These are phyloP conservation scores for Nemopilema nomurai DNA, from an alignment of 30 jellyfish, hydroid and myxozoan genomes.

Conservation along the genomic window DNA sequence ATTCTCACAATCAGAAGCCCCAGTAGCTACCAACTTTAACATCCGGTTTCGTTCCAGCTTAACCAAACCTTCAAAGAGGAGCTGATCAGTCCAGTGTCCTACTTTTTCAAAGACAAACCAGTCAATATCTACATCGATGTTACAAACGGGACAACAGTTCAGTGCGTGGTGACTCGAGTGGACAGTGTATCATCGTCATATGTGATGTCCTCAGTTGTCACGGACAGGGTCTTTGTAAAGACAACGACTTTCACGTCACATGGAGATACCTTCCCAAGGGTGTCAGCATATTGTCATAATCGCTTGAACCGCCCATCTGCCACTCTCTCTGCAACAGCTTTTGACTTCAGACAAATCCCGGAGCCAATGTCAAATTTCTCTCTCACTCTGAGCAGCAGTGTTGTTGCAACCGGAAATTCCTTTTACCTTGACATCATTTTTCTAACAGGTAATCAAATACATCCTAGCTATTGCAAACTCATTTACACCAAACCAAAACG, in stretches of 20 bases:
- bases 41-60: neutral
- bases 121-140: constrained; percentile 21
- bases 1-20: no score
- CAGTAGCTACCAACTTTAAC: neutral
- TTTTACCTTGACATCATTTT: neutral
- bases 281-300: constrained; percentile 19
- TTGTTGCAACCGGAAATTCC: constrained; percentile 4
- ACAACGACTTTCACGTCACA: constrained; percentile 30
- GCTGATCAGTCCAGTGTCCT: constrained; percentile 34
- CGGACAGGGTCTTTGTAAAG: constrained; percentile 2
- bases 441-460: constrained; percentile 13
- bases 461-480: no score
- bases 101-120: constrained; percentile 46
- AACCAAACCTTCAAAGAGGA: constrained; percentile 48
- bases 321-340: neutral
- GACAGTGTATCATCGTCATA: neutral
- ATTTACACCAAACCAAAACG: no score
- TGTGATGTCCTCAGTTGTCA: constrained; percentile 2
- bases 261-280: constrained; percentile 30
- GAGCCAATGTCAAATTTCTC: constrained; percentile 53
- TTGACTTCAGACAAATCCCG: constrained; percentile 50
- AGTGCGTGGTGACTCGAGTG: neutral
- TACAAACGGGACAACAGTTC: constrained; percentile 34
- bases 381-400: constrained; percentile 13
- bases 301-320: constrained; percentile 27